Evolutionary conservation across 2,797 vertebrate species (phyloP), one percentile per base, ranked within the genome.

Genomic region (Zalophus californianus): DNA sequence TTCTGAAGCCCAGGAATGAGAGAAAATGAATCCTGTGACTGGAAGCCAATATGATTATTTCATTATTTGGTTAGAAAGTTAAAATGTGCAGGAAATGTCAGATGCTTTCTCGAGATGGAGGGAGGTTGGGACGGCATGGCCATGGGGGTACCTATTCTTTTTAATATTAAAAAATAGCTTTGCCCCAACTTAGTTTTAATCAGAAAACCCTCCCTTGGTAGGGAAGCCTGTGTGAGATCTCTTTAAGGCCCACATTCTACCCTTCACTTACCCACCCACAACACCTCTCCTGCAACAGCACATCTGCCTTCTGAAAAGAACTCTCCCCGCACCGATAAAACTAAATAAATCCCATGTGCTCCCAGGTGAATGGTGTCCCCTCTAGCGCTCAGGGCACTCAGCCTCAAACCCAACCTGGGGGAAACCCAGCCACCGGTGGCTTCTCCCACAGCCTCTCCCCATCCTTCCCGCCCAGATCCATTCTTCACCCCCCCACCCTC

Each of bases 31-130:
- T 95, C 94, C 93, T 96, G 95, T 91, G 97, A 88, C 93, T 52
- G 93, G 96, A 77, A 95, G 73, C 96, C 96, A 91, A 94, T 91
- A 95, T 86, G 93, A 97, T 96, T 96, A 97, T 98, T 98, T 97
- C 94, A 97, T 97, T 97, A 97, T 98, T 98, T 97, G 97, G 96
- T 96, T 97, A 97, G 97, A 97, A 97, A 97, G 97, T 97, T 98
- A 97, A 97, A 97, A 96, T 94, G 98, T 96, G 96, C 94, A 93
- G 91, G 92, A 97, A 98, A 97, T 97, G 96, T 97, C 97, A 97
- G 90, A 79, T 75, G 96, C 88, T 93, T 95, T 86, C 94, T 95
- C 3, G 7, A 87, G 94, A 90, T 15, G 48, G 95, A 95, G 90
- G 64, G 88, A 92, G 95, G 78, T n/a, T 48, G 66, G 98, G 96